Conservation (phyloP, 2,113 vertebrate species). For the Sander lucioperca region DNA sequence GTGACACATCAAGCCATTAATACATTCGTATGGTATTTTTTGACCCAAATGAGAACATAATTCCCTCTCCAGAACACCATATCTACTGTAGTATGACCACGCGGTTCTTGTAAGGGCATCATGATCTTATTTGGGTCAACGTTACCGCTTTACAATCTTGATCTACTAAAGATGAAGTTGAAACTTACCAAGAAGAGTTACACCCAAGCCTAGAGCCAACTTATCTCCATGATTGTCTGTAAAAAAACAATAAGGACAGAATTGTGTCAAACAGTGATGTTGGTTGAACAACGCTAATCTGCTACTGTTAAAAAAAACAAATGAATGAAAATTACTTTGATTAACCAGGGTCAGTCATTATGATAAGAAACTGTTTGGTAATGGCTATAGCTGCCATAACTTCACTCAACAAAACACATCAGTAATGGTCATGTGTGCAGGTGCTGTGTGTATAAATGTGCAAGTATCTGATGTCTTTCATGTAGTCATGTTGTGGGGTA, state of each 20-base stretch:
- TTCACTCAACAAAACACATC: no score
- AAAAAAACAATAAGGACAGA: not conserved
- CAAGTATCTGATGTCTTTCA: no score
- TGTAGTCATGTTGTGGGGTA: no score
- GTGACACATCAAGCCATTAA: not conserved
- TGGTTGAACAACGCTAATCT: not conserved
- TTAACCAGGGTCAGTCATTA: no score
- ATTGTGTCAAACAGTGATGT: not conserved
- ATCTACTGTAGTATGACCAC: not conserved
- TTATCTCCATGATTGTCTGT: not conserved
- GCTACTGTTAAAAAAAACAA: no score
- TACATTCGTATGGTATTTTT: not conserved
- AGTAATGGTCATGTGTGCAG: no score
- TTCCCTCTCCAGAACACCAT: not conserved
- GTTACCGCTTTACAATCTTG: not conserved
- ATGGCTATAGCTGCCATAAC: no score
- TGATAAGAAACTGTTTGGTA: no score
- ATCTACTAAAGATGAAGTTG: not conserved
- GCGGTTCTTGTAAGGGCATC: not conserved
- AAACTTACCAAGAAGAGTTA: conserved; percentile 55
- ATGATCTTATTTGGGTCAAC: not conserved
- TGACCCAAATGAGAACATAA: not conserved
- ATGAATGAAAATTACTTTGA: no score
- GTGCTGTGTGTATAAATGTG: no score
- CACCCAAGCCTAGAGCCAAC: not conserved